Conservation (phyloP, 2,888 invertebrate genomes). For the Rotaria magnacalcarata region DNA sequence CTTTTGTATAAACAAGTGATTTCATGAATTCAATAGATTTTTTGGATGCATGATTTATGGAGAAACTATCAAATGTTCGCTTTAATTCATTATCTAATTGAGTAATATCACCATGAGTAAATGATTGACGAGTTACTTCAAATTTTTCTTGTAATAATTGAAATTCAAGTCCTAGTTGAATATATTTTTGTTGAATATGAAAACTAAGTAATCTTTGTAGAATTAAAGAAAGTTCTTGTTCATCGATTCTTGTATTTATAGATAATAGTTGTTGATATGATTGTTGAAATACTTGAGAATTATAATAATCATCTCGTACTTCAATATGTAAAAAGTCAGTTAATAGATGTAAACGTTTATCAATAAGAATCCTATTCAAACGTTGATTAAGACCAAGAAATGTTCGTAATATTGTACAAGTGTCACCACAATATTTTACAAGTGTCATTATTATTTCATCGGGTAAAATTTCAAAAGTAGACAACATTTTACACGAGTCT, state of each 20-base stretch:
- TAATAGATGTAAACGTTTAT: constrained; percentile 4
- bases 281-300: not conserved
- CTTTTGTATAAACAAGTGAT: not conserved
- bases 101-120: not conserved
- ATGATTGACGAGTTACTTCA: not conserved
- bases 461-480: not conserved
- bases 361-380: not conserved
- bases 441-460: not conserved
- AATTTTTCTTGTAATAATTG: not conserved
- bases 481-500: not conserved
- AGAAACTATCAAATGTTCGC: not conserved
- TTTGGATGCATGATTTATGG: accelerated
- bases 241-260: not conserved
- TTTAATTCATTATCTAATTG: not conserved
- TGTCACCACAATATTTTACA: not conserved
- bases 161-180: not conserved
- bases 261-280: not conserved
- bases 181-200: not conserved
- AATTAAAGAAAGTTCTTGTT: not conserved
- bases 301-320: not conserved
- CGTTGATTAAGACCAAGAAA: constrained; percentile 21
- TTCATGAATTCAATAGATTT: not conserved
- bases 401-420: not conserved
- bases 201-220: not conserved
- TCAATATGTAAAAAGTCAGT: not conserved